Evolutionary conservation across 2,113 vertebrate species (phyloP).

Genomic region (Chloropsis hardwickii): DNA sequence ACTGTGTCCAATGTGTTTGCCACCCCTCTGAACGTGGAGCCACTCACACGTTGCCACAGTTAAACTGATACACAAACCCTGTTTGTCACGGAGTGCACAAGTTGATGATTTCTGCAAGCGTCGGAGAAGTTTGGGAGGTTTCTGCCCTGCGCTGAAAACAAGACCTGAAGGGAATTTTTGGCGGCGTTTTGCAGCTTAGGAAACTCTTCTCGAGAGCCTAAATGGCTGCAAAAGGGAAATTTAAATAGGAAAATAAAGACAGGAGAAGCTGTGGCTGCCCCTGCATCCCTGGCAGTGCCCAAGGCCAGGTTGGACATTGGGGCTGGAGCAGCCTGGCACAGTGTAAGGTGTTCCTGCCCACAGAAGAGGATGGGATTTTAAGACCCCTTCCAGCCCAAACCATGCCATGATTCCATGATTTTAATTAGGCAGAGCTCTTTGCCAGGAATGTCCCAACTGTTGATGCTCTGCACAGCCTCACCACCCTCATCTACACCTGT

Average conservation of each 20-base stretch:
- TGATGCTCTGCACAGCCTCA: background rate
- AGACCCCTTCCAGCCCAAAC: background rate
- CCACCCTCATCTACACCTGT: background rate
- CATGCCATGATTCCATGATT: background rate
- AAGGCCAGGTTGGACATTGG: fast-evolving
- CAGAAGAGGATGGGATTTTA: background rate
- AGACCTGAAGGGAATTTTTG: background rate
- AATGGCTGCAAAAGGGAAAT: background rate
- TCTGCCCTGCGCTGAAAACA: background rate
- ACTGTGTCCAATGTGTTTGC: constrained; percentile 28
- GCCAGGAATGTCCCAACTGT: background rate
- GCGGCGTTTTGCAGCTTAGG: background rate
- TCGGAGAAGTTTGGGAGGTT: constrained; percentile 7
- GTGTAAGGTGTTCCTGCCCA: background rate
- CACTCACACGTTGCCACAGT: constrained; percentile 4
- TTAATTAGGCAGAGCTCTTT: background rate
- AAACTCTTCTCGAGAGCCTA: background rate
- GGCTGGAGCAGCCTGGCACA: background rate
- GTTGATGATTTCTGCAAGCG: background rate
- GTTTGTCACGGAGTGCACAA: constrained; percentile 22
- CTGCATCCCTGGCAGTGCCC: fast-evolving
- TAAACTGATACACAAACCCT: constrained; percentile 34
- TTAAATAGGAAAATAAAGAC: background rate
- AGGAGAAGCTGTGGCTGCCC: background rate
- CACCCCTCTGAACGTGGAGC: background rate